These are phyloP conservation scores for Eufriesea mexicana DNA, from an alignment of 1,140 invertebrate species.

Conservation along the genomic window DNA sequence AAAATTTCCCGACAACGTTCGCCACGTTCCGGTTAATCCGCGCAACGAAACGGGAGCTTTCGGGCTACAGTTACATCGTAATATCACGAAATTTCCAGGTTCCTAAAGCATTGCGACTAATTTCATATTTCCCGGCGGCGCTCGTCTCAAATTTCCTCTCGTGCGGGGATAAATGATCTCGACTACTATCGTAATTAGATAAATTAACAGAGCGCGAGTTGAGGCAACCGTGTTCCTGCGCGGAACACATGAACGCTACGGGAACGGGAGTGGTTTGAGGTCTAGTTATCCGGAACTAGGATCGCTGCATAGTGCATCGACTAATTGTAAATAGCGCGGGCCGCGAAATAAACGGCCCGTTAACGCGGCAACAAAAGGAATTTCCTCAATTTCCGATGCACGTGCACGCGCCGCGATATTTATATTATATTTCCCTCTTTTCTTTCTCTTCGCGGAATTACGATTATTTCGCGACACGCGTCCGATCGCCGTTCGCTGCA, in stretches of 20 bases:
- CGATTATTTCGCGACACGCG: neutral
- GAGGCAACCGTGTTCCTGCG: conserved; percentile 43
- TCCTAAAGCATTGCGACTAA: conserved; percentile 65
- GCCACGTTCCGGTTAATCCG: neutral
- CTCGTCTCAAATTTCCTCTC: conserved; percentile 62
- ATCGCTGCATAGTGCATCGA: conserved; percentile 33
- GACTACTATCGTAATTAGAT: conserved; percentile 65
- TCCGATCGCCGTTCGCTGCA: neutral
- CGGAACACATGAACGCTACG: neutral
- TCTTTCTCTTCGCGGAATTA: neutral
- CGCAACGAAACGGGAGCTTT: neutral
- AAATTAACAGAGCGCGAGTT: conserved; percentile 66
- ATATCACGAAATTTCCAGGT: conserved; percentile 55
- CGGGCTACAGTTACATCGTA: conserved; percentile 15
- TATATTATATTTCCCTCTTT: too few relatives aligned
- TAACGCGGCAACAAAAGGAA: neutral
- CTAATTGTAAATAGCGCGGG: conserved; percentile 43
- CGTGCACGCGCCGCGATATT: neutral
- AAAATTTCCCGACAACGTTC: neutral
- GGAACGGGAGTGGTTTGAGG: conserved; percentile 54
- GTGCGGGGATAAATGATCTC: conserved; percentile 60
- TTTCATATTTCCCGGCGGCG: conserved; percentile 55
- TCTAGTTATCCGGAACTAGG: conserved; percentile 57
- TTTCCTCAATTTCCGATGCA: conserved; percentile 9
- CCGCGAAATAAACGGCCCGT: conserved; percentile 51